Evolutionary conservation across 2,113 vertebrate genomes (phyloP).

Genomic region (Dolichallabes microphthalmus): DNA sequence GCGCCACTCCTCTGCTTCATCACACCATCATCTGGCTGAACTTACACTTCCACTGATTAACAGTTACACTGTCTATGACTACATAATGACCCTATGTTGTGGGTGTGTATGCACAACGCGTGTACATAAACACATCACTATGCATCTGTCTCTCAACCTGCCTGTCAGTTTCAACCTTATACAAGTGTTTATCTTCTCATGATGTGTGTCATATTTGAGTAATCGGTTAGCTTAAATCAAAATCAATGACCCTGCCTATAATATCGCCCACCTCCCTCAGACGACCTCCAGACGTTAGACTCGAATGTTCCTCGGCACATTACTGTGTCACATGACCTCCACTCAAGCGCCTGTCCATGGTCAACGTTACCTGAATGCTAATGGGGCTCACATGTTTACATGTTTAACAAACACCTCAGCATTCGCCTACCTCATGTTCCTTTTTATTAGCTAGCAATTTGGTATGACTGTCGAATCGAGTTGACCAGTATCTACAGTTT

Average conservation of each 20-base stretch:
- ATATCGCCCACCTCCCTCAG: neutral
- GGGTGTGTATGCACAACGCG: neutral
- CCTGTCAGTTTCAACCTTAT: too few species aligned
- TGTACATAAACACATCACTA: neutral
- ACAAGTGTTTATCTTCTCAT: too few species aligned
- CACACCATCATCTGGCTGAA: neutral
- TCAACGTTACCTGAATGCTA: constrained; percentile 2
- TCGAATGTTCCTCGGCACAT: neutral
- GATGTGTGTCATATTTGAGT: neutral
- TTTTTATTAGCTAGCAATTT: neutral
- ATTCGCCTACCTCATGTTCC: neutral
- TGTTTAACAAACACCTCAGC: neutral
- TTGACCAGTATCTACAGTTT: neutral
- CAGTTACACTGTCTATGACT: neutral
- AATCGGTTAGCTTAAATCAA: neutral
- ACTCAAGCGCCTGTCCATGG: neutral
- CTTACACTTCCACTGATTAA: neutral
- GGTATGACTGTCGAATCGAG: neutral
- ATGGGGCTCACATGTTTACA: neutral
- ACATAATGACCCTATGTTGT: neutral
- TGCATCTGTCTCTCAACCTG: too few species aligned
- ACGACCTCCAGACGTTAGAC: neutral
- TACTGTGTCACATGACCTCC: neutral
- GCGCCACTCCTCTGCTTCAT: neutral
- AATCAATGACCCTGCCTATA: neutral